phyloP scores from a whole-genome alignment of 1,140 invertebrate genomes.

The Meloidogyne hapla region DNA sequence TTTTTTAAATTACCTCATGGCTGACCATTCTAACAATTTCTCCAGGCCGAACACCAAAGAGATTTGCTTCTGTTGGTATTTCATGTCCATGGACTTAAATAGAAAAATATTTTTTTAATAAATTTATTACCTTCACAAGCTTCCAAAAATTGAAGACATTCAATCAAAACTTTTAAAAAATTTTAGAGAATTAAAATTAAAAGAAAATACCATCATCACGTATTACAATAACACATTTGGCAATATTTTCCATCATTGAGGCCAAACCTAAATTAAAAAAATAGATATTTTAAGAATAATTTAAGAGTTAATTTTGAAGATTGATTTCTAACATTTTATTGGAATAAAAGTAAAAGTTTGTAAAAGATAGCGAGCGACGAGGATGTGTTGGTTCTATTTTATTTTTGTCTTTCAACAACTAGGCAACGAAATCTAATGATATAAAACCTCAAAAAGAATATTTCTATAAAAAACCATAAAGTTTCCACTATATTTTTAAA shows the following conservation, averaged over 20 bases:
- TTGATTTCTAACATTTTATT: too few relatives aligned
- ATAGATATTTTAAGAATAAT: not conserved
- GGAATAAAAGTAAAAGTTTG: too few relatives aligned
- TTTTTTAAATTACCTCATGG: constrained; percentile 13
- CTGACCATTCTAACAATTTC: constrained; percentile 17
- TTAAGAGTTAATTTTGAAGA: not conserved
- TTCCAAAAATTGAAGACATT: constrained; percentile 87
- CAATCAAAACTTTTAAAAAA: constrained; percentile 82
- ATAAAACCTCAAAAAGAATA: too few relatives aligned
- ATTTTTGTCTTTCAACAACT: too few relatives aligned
- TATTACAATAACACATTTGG: constrained; percentile 78
- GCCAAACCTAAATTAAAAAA: constrained; percentile 67
- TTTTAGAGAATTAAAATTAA: constrained; percentile 72
- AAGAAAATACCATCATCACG: constrained; percentile 69
- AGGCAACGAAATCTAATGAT: too few relatives aligned
- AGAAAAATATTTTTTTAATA: not conserved
- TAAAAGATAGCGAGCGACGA: too few relatives aligned
- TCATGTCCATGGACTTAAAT: constrained; percentile 73
- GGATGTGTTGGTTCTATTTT: too few relatives aligned
- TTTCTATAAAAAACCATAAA: too few relatives aligned
- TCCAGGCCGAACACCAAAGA: constrained; percentile 75
- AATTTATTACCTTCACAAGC: constrained; percentile 74
- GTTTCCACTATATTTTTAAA: too few relatives aligned
- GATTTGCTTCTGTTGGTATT: constrained; percentile 79
- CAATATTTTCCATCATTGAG: constrained; percentile 80